Base-by-base conservation (phyloP, 1,140 invertebrate genomes). In the Hormaphis cornu region DNA sequence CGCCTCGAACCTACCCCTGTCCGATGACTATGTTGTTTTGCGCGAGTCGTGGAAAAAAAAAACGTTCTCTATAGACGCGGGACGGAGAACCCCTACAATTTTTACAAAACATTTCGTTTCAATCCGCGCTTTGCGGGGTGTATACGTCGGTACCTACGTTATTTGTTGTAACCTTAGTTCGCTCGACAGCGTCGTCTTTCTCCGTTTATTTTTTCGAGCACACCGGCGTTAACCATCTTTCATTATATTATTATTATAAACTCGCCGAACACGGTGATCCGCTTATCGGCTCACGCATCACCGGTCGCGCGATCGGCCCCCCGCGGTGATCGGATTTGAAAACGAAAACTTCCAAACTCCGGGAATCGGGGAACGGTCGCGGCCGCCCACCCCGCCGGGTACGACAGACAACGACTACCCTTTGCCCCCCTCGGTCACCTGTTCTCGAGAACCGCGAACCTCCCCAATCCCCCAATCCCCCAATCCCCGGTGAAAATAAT, bases 191-290 rank as follows among this genome's bases (percentile, higher is more conserved):
- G n/a, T n/a, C n/a, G n/a, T n/a, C n/a, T n/a, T n/a, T n/a, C n/a
- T n/a, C n/a, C n/a, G n/a, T n/a, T n/a, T n/a, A n/a, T n/a, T n/a
- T n/a, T n/a, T n/a, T n/a, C n/a, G n/a, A n/a, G n/a, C n/a, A n/a
- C n/a, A n/a, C n/a, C n/a, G n/a, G n/a, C n/a, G n/a, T 58, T 58
- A 58, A 58, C 54, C 33, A 40, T 58, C 54, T 58, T 58, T 58
- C 54, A 40, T 58, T 40, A n/a, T n/a, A n/a, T n/a, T n/a, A n/a
- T n/a, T n/a, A n/a, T n/a, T n/a, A 58, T 58, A 40, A 58, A 58
- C 54, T 58, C 40, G 33, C 33, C 22, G 35, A 24, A 58, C 54
- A 37, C 54, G 24, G 33, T 58, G 54, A 58, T 58, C 54, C 54
- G 54, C 54, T 58, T 58, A 58, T 58, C 54, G 54, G 14, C 54